A percentile compares a stretch with the other conserved stretches of the same genome.
phyloP scores from a whole-genome alignment of 2,888 invertebrate genomes.

The Brachyopa scutellaris region DNA sequence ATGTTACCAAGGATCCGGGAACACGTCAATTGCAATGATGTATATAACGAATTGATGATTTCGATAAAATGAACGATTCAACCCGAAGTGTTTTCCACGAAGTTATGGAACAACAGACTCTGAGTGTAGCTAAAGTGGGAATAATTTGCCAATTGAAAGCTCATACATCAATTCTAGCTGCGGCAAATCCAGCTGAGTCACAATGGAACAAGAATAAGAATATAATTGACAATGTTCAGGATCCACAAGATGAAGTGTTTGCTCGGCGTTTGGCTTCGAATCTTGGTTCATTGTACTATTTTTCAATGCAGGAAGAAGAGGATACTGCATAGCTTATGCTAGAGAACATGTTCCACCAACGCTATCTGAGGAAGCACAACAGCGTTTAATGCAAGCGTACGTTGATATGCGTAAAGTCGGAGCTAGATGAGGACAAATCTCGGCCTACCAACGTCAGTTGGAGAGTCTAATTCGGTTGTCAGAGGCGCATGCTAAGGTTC shows the following conservation, averaged over 20 bases:
- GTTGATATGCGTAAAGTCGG: conserved; percentile 98
- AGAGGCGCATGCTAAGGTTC: conserved; percentile 97
- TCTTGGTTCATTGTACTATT: conserved; percentile 97
- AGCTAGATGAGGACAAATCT: conserved; percentile 96
- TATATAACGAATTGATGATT: conserved; percentile 99
- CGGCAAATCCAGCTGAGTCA: conserved; percentile 98
- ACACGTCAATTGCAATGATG: conserved; percentile 96
- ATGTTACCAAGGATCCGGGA: conserved; percentile 98
- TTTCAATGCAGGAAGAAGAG: conserved; percentile 86
- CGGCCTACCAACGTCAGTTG: conserved; percentile 98
- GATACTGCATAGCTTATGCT: conserved; percentile 95
- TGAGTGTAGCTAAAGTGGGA: conserved; percentile 99
- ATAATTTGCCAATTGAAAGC: conserved; percentile 99
- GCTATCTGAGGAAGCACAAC: conserved; percentile 94
- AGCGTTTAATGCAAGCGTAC: conserved; percentile 94
- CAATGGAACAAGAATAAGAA: conserved; percentile 99
- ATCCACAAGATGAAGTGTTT: conserved; percentile 97
- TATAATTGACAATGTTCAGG: conserved; percentile 98
- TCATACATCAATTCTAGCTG: conserved; percentile 97
- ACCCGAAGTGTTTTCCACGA: conserved; percentile 98
- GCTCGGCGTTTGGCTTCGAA: conserved; percentile 96
- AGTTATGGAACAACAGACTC: conserved; percentile 99
- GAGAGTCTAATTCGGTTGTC: conserved; percentile 97
- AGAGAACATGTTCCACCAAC: conserved; percentile 95
- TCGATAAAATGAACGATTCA: conserved; percentile 99